Percentiles rank a stretch among this genome's conserved stretches.
Conservation (phyloP, 2,113 vertebrate species). For the Gobio gobio region DNA sequence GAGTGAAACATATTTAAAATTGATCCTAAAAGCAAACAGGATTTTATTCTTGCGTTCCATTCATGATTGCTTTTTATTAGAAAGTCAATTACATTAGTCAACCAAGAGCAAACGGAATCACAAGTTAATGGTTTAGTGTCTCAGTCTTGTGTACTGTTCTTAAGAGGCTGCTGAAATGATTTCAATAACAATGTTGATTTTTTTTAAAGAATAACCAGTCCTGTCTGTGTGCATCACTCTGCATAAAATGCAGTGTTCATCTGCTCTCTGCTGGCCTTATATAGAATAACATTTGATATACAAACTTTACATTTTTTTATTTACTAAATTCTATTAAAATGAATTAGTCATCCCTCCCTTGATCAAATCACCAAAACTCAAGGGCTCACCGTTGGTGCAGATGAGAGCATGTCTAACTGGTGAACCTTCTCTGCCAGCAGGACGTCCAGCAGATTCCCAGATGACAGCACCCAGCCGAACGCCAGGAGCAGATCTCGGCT, state of each 20-base stretch:
- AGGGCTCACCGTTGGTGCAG: slow-evolving; percentile 10
- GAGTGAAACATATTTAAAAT: slow-evolving; percentile 13
- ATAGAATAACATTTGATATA: neutral
- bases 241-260: neutral
- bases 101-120: neutral
- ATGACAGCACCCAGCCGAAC: slow-evolving; percentile 72
- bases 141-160: neutral
- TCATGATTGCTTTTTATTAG: slow-evolving; percentile 24
- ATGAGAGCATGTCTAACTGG: slow-evolving; percentile 63
- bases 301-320: no score
- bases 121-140: neutral
- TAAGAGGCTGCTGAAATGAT: neutral
- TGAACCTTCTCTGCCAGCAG: slow-evolving; percentile 62
- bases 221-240: no score
- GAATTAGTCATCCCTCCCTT: neutral
- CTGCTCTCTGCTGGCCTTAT: slow-evolving; percentile 57
- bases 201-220: neutral
- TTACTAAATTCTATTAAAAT: neutral
- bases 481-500: slow-evolving; percentile 75
- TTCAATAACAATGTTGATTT: neutral
- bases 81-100: slow-evolving; percentile 35
- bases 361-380: neutral
- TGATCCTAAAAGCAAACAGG: slow-evolving; percentile 24
- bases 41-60: neutral
- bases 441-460: slow-evolving; percentile 64